phyloP scores from a whole-genome alignment of 2,888 invertebrate species.

The Scaptomyza polygonia region DNA sequence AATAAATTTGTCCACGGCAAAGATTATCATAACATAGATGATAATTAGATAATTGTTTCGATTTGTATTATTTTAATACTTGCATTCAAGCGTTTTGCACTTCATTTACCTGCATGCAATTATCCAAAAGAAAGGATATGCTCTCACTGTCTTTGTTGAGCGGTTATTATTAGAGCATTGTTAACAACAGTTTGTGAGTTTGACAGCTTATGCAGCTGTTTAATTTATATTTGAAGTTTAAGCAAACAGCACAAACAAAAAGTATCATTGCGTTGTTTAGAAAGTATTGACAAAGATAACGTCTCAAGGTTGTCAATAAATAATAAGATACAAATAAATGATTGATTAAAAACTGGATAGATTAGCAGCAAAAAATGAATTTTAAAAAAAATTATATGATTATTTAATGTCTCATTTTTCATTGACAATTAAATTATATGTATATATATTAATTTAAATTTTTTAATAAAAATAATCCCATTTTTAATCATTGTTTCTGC shows the following conservation, averaged over 20 bases:
- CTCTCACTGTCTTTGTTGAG: neutral
- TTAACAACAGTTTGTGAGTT: constrained; percentile 15
- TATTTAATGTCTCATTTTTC: no score
- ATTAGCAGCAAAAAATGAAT: no score
- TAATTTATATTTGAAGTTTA: constrained; percentile 1
- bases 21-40: constrained; percentile 35
- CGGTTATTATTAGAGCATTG: neutral
- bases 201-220: constrained; percentile 13
- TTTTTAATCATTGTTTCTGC: neutral
- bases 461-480: neutral
- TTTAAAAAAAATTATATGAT: no score
- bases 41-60: neutral
- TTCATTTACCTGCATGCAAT: neutral
- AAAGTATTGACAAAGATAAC: constrained; percentile 1
- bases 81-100: neutral
- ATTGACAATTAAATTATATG: no score
- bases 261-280: neutral
- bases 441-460: neutral
- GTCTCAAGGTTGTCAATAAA: neutral
- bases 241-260: constrained; percentile 15
- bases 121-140: neutral
- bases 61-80: no score
- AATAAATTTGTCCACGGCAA: constrained; percentile 37
- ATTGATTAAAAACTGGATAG: neutral
- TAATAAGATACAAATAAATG: constrained; percentile 4